Evolutionary conservation across 2,888 invertebrate genomes (phyloP).

Genomic region (Acleris literana): DNA sequence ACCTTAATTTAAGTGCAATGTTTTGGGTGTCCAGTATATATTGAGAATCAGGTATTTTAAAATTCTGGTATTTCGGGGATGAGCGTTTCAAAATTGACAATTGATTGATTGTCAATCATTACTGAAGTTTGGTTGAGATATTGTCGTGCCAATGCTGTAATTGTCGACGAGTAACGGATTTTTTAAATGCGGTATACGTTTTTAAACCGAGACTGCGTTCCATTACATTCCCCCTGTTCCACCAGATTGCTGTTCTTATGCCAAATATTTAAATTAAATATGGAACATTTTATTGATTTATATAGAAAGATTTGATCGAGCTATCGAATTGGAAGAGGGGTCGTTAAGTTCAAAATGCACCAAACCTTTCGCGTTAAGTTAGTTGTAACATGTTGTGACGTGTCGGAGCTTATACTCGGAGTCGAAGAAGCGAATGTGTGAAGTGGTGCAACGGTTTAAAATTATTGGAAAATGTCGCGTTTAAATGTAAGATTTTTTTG

Average conservation of each 20-base stretch:
- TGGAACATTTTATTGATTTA: background rate
- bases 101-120: background rate
- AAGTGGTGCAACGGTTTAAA: no score
- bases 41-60: no score
- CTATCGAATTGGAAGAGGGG: background rate
- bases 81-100: no score
- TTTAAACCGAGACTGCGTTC: constrained; percentile 8
- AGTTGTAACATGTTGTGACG: no score
- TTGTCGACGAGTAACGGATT: background rate
- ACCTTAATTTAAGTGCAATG: no score
- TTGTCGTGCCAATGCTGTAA: background rate
- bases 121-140: background rate
- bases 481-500: no score
- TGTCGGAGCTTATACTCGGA: background rate
- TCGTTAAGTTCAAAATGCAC: constrained; percentile 8
- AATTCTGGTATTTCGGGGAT: no score
- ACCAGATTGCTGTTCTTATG: constrained; percentile 4
- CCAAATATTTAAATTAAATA: constrained; percentile 1
- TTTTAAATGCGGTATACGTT: constrained; percentile 3
- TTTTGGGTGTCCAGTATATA: no score
- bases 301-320: no score
- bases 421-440: no score
- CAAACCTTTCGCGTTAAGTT: constrained; percentile 11
- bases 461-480: no score
- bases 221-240: constrained; percentile 5